Conservation (phyloP, 2,113 vertebrate species). For the Hirundichthys speculiger region DNA sequence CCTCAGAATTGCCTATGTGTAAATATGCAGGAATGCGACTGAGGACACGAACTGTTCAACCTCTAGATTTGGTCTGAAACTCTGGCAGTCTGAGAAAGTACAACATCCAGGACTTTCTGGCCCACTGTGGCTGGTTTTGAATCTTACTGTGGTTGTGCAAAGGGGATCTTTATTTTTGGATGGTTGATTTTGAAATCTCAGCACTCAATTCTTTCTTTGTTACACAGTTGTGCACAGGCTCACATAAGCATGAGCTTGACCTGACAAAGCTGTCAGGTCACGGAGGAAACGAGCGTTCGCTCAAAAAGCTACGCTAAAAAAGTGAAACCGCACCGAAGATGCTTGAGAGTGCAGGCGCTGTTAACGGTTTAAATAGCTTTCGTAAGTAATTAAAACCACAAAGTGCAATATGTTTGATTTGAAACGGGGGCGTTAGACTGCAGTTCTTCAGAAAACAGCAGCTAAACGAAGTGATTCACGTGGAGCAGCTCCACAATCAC, state of each 20-base stretch:
- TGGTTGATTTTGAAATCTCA: not conserved
- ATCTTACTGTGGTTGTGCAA: slow-evolving; percentile 5
- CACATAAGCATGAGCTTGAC: not conserved
- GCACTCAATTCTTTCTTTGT: too few relatives aligned
- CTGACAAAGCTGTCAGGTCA: not conserved
- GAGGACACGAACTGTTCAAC: too few relatives aligned
- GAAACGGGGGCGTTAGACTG: slow-evolving; percentile 31
- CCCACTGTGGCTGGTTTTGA: slow-evolving; percentile 4
- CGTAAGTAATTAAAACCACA: slow-evolving; percentile 47
- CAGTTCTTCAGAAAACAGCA: slow-evolving; percentile 39
- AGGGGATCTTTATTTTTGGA: slow-evolving; percentile 8
- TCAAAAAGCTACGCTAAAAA: not conserved
- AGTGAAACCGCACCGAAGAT: slow-evolving; percentile 9
- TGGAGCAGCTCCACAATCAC: slow-evolving; percentile 38
- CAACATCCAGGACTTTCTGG: slow-evolving; percentile 5
- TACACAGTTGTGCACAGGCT: not conserved
- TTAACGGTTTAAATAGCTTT: slow-evolving; percentile 45
- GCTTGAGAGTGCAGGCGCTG: not conserved
- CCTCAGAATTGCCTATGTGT: not conserved
- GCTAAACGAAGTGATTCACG: slow-evolving; percentile 64
- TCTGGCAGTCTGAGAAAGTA: not conserved
- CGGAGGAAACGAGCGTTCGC: not conserved
- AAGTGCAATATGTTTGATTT: slow-evolving; percentile 21
- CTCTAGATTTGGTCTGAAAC: too few relatives aligned
- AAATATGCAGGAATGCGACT: not conserved